These are phyloP conservation scores for Hirtodrosophila duncani DNA, from an alignment of 2,888 invertebrate species.

Conservation along the genomic window DNA sequence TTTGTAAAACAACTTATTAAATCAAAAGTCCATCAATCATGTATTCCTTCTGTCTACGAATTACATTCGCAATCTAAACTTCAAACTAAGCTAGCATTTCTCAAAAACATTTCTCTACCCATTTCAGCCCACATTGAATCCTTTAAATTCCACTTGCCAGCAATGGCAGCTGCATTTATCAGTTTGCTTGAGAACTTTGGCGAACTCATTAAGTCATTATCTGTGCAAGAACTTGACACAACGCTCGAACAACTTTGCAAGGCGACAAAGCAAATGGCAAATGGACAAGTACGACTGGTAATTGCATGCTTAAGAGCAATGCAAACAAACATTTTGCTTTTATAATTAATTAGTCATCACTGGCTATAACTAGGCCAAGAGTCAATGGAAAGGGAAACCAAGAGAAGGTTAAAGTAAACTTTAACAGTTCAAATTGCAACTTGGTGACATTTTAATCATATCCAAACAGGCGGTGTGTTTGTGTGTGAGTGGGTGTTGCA, in stretches of 20 bases:
- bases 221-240: slow-evolving; percentile 47
- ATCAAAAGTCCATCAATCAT: too few species aligned
- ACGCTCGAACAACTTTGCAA: slow-evolving; percentile 43
- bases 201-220: slow-evolving; percentile 47
- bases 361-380: slow-evolving; percentile 28
- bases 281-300: slow-evolving; percentile 8
- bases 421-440: too few species aligned
- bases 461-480: slow-evolving; percentile 2
- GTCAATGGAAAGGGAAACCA: too few species aligned
- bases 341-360: slow-evolving; percentile 61
- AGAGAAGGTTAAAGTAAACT: too few species aligned
- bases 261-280: slow-evolving; percentile 33
- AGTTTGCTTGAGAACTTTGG: slow-evolving; percentile 29
- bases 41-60: too few species aligned
- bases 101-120: too few species aligned
- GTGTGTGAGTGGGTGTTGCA: neutral
- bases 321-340: slow-evolving; percentile 39
- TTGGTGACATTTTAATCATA: too few species aligned
- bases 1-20: too few species aligned
- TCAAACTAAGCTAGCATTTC: too few species aligned
- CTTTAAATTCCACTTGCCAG: slow-evolving; percentile 1
- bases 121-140: neutral
- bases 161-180: slow-evolving; percentile 4
- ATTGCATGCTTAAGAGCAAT: slow-evolving; percentile 1
- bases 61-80: too few species aligned